These are phyloP conservation scores for Schizaphis graminum DNA, from an alignment of 2,888 invertebrate genomes.

Conservation along the genomic window DNA sequence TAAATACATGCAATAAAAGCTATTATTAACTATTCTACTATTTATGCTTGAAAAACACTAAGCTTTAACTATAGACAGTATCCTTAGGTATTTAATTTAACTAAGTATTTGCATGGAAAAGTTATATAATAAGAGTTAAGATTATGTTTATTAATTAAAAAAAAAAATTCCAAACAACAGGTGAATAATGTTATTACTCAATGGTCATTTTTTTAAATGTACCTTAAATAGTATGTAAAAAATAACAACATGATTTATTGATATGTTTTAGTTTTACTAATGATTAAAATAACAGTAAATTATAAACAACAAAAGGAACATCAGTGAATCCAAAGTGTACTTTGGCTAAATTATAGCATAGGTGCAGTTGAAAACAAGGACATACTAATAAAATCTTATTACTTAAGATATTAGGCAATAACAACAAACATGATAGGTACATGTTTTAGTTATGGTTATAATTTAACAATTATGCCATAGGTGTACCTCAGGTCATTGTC, in stretches of 20 bases:
- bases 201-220: neutral
- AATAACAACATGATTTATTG: neutral
- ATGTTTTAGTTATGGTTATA: neutral
- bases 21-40: neutral
- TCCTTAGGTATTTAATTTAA: neutral
- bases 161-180: neutral
- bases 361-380: slow-evolving; percentile 16
- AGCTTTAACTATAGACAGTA: neutral
- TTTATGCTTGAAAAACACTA: neutral
- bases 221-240: neutral
- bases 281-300: neutral
- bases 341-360: neutral
- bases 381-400: neutral
- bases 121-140: neutral
- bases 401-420: neutral
- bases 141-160: neutral
- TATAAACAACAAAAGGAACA: neutral
- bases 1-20: slow-evolving; percentile 42
- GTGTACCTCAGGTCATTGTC: slow-evolving; percentile 50
- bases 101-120: neutral
- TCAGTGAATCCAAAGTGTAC: neutral
- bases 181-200: neutral
- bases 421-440: neutral
- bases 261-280: neutral
- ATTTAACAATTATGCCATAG: neutral